A percentile compares a stretch with the other conserved stretches of the same genome.
These are phyloP conservation scores for Calameuta filiformis DNA, from an alignment of 2,888 invertebrate genomes.

Conservation along the genomic window DNA sequence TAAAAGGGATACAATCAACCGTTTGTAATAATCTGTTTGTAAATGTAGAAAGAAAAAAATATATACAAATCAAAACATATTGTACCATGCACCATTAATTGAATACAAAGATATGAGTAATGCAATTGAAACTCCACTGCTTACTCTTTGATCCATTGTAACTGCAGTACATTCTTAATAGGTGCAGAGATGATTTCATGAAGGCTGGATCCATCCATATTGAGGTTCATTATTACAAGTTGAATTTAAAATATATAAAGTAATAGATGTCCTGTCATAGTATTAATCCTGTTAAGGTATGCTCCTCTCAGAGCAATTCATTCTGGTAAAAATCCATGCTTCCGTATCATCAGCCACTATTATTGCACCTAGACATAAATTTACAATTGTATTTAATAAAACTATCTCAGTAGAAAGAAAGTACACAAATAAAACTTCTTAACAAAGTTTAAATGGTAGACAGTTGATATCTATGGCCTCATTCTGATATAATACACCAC, in stretches of 20 bases:
- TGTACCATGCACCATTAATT: not conserved
- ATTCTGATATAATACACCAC: not conserved
- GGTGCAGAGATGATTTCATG: constrained; percentile 54
- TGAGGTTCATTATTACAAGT: constrained; percentile 8
- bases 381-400: not conserved
- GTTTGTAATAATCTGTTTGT: not conserved
- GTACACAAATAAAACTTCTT: not conserved
- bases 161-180: constrained; percentile 56
- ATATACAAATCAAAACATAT: not conserved
- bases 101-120: not conserved
- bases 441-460: not conserved
- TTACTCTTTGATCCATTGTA: constrained; percentile 61
- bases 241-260: not conserved
- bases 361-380: not conserved
- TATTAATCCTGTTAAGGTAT: not conserved
- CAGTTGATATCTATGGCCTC: not conserved
- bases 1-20: not conserved
- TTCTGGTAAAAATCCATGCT: not conserved
- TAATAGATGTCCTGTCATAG: not conserved
- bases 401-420: not conserved
- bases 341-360: not conserved
- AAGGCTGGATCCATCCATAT: constrained; percentile 56
- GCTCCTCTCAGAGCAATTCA: not conserved
- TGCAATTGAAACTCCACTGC: constrained; percentile 20
- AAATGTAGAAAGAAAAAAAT: not conserved